Conservation (phyloP, 30 jellyfish, hydroid and myxozoan species). For the Hydractinia symbiolongicarpus region DNA sequence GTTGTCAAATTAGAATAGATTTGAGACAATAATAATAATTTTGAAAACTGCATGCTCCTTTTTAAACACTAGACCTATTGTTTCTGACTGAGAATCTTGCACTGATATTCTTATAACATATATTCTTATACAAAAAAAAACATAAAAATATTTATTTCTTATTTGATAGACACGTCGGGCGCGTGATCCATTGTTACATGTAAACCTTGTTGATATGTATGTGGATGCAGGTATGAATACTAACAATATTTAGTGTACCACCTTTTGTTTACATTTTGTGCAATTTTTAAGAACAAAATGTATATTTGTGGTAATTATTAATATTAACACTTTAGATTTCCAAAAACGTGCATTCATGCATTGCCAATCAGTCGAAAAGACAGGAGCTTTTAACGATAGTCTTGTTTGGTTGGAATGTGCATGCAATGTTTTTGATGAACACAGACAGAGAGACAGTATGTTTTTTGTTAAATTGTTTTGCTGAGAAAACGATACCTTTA, state of each 20-base stretch:
- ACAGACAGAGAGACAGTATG: background rate
- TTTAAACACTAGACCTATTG: no score
- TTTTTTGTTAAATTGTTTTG: no score
- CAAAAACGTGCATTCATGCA: slow-evolving; percentile 57
- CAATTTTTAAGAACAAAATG: background rate
- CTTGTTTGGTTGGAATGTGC: slow-evolving; percentile 61
- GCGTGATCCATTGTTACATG: slow-evolving; percentile 66
- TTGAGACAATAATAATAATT: no score
- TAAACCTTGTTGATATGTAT: slow-evolving; percentile 55
- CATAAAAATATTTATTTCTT: background rate
- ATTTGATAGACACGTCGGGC: slow-evolving; percentile 64
- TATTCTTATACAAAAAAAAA: background rate
- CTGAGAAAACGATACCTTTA: no score
- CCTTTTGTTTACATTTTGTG: background rate
- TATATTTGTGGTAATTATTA: background rate
- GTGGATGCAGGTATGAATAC: slow-evolving; percentile 55
- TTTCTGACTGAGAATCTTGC: no score
- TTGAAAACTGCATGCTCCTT: no score
- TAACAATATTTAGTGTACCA: background rate
- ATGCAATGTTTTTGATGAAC: slow-evolving; percentile 43
- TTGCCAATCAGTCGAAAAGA: slow-evolving; percentile 48
- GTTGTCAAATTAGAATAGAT: no score
- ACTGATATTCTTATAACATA: no score
- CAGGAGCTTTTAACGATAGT: slow-evolving; percentile 45
- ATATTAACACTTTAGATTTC: slow-evolving; percentile 27